phyloP scores from a whole-genome alignment of 2,888 invertebrate genomes.

The Hemaris fuciformis region DNA sequence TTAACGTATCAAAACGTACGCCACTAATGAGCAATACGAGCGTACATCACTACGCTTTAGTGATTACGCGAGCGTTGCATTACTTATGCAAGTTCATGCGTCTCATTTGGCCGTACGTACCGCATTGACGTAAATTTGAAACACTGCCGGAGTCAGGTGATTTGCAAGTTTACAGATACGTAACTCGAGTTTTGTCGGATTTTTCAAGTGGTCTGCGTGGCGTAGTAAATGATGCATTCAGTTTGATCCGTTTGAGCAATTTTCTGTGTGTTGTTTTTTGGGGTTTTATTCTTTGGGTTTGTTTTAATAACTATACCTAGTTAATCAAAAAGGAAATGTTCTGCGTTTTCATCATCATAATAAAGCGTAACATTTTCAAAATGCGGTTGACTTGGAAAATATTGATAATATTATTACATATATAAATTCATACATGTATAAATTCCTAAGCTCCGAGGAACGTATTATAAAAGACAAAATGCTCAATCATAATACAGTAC shows the following conservation, averaged over 20 bases:
- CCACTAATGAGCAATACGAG: background rate
- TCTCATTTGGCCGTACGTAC: constrained; percentile 75
- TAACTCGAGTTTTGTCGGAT: background rate
- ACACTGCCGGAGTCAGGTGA: constrained; percentile 6
- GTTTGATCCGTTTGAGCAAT: background rate
- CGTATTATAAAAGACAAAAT: too few species aligned
- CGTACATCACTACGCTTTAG: constrained; percentile 41
- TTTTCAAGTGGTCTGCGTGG: background rate
- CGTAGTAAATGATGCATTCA: background rate
- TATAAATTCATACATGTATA: too few species aligned
- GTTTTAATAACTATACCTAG: too few species aligned
- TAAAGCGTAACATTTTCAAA: too few species aligned
- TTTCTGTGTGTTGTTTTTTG: background rate
- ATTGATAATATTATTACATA: too few species aligned
- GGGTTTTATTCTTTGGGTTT: too few species aligned
- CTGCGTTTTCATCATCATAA: too few species aligned
- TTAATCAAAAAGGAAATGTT: too few species aligned
- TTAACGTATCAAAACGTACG: background rate
- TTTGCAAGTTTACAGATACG: constrained; percentile 1
- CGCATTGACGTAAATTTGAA: constrained; percentile 17
- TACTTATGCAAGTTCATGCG: constrained; percentile 71
- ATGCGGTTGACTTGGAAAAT: too few species aligned
- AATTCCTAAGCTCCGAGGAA: too few species aligned
- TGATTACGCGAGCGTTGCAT: constrained; percentile 70
- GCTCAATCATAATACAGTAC: too few species aligned